phyloP scores from a whole-genome alignment of 2,113 vertebrate genomes.

The Calonectris borealis region DNA sequence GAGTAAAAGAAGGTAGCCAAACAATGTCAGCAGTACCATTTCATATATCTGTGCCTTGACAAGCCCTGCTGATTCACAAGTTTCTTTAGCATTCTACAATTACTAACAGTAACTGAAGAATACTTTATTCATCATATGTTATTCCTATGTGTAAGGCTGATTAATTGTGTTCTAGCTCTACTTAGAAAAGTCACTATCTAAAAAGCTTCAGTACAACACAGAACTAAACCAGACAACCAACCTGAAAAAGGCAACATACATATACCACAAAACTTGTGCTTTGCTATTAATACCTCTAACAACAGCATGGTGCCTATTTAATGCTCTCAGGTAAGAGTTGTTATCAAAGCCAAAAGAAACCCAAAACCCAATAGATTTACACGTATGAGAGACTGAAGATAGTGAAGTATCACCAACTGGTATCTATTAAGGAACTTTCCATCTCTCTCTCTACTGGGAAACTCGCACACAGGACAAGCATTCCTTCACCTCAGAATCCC shows the following conservation, averaged over 20 bases:
- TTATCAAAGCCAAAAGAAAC: neutral
- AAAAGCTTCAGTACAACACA: neutral
- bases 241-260: neutral
- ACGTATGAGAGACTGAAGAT: neutral
- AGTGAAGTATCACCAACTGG: neutral
- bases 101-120: neutral
- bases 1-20: neutral
- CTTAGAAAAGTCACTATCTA: neutral
- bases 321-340: neutral
- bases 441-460: neutral
- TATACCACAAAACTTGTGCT: neutral
- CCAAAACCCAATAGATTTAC: neutral
- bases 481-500: neutral
- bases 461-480: neutral
- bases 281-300: neutral
- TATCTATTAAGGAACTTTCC: neutral
- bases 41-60: accelerated
- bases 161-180: neutral
- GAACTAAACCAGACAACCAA: neutral
- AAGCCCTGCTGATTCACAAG: neutral
- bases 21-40: neutral
- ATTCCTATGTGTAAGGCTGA: neutral
- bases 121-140: neutral
- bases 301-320: accelerated
- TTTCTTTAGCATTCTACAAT: neutral